Evolutionary conservation across 2,888 invertebrate genomes (phyloP).

Genomic region (Myathropa florea): DNA sequence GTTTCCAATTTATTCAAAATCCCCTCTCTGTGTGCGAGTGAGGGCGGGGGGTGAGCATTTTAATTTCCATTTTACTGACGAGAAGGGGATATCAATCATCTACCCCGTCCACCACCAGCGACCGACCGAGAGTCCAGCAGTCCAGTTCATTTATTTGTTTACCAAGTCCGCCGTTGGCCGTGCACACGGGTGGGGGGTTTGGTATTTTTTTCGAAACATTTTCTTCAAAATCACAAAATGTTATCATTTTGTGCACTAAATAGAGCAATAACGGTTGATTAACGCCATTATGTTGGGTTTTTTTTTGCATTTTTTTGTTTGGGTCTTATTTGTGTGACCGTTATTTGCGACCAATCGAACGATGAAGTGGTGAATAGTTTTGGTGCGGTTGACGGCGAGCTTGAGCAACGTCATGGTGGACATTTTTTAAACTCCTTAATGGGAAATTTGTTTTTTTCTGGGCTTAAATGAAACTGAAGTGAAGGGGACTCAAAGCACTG

Average conservation of each 20-base stretch:
- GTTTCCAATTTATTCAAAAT: background rate
- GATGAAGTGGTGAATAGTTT: too few relatives aligned
- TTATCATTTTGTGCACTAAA: background rate
- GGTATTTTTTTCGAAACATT: background rate
- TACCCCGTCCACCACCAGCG: background rate
- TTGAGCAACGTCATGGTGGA: too few relatives aligned
- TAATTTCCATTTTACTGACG: slow-evolving; percentile 25
- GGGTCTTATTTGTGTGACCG: too few relatives aligned
- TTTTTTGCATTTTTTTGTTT: too few relatives aligned
- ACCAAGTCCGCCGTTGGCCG: too few relatives aligned
- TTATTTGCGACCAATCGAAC: too few relatives aligned
- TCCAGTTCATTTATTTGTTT: background rate
- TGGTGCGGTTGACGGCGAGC: too few relatives aligned
- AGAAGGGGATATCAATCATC: background rate
- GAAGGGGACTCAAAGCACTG: too few relatives aligned
- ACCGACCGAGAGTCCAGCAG: too few relatives aligned
- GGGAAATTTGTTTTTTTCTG: too few relatives aligned
- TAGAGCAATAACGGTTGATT: slow-evolving; percentile 3
- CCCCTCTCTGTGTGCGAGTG: background rate
- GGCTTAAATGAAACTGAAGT: too few relatives aligned
- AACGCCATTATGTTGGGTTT: background rate
- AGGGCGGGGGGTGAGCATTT: background rate
- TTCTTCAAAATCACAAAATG: background rate
- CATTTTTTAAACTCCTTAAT: too few relatives aligned
- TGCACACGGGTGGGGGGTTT: background rate